phyloP scores from a whole-genome alignment of 2,888 invertebrate species.

The Craniophora ligustri region DNA sequence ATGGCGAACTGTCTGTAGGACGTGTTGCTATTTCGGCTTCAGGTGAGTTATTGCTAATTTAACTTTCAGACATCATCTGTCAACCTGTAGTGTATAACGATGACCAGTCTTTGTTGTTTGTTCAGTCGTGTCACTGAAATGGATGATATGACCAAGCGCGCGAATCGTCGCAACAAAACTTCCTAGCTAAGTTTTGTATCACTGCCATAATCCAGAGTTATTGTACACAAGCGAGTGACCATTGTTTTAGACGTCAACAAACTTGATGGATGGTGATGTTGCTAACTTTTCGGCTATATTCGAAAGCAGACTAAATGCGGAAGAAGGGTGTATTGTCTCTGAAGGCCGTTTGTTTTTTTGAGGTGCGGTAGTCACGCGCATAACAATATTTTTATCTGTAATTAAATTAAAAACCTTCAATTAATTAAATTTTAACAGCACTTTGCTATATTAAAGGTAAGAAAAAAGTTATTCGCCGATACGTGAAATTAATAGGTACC shows the following conservation, averaged over 20 bases:
- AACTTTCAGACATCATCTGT: neutral
- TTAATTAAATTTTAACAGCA: slow-evolving; percentile 10
- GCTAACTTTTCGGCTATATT: slow-evolving; percentile 63
- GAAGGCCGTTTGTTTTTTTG: slow-evolving; percentile 50
- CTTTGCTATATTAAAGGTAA: slow-evolving; percentile 30
- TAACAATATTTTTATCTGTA: slow-evolving; percentile 8
- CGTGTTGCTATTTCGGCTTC: slow-evolving; percentile 65
- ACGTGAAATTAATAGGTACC: too few species aligned
- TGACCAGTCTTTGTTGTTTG: slow-evolving; percentile 6
- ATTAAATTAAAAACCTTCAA: slow-evolving; percentile 37
- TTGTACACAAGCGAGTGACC: slow-evolving; percentile 56
- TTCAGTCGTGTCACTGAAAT: slow-evolving; percentile 24
- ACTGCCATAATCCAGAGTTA: slow-evolving; percentile 34
- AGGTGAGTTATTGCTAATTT: slow-evolving; percentile 59
- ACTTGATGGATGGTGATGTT: slow-evolving; percentile 73
- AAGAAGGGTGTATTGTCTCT: slow-evolving; percentile 65
- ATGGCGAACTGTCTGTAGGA: slow-evolving; percentile 58
- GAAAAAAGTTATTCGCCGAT: too few species aligned
- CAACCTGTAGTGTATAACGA: neutral
- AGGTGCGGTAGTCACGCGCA: slow-evolving; percentile 56
- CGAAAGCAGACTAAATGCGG: slow-evolving; percentile 64
- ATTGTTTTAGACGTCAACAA: slow-evolving; percentile 69
- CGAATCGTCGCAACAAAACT: slow-evolving; percentile 9
- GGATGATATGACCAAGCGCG: slow-evolving; percentile 23
- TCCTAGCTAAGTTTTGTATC: slow-evolving; percentile 14